phyloP scores from a whole-genome alignment of 2,797 vertebrate species.

The Poecilia wingei region DNA sequence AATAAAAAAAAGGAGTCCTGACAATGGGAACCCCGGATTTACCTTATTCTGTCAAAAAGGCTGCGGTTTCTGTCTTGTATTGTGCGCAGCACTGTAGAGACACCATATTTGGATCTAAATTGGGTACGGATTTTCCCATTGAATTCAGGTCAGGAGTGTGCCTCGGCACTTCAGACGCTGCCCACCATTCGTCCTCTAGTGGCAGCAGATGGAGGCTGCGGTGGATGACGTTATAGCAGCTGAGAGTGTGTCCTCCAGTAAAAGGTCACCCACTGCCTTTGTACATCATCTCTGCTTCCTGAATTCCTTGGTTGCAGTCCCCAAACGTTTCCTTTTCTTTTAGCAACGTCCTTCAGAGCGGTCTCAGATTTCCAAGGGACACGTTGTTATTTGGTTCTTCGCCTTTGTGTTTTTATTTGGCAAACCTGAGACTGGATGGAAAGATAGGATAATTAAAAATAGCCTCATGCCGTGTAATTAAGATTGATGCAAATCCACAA shows the following conservation, averaged over 20 bases:
- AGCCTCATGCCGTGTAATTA: not conserved
- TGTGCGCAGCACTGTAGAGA: not conserved
- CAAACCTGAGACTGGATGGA: not conserved
- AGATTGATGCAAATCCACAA: not conserved
- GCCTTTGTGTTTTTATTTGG: constrained; percentile 14
- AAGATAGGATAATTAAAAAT: not conserved
- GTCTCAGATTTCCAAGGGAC: constrained; percentile 50
- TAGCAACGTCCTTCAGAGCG: constrained; percentile 31
- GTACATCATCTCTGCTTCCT: constrained; percentile 68
- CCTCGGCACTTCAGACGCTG: constrained; percentile 18
- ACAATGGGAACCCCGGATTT: not conserved
- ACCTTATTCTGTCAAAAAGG: not conserved
- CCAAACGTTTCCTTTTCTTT: constrained; percentile 49
- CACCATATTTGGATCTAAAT: constrained; percentile 10
- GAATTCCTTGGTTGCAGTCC: constrained; percentile 57
- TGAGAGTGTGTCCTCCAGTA: constrained; percentile 78
- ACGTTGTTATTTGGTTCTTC: not conserved
- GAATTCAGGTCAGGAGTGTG: constrained; percentile 44
- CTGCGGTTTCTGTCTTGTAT: not conserved
- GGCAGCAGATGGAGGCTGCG: constrained; percentile 47
- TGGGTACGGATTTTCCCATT: constrained; percentile 40
- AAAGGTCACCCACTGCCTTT: constrained; percentile 81
- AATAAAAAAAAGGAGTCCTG: not conserved
- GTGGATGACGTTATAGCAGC: constrained; percentile 75
- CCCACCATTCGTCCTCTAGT: constrained; percentile 61